A percentile compares a stretch with the other conserved stretches of the same genome.
phyloP scores from a whole-genome alignment of 1,140 invertebrate species.

The Asbolus verrucosus region DNA sequence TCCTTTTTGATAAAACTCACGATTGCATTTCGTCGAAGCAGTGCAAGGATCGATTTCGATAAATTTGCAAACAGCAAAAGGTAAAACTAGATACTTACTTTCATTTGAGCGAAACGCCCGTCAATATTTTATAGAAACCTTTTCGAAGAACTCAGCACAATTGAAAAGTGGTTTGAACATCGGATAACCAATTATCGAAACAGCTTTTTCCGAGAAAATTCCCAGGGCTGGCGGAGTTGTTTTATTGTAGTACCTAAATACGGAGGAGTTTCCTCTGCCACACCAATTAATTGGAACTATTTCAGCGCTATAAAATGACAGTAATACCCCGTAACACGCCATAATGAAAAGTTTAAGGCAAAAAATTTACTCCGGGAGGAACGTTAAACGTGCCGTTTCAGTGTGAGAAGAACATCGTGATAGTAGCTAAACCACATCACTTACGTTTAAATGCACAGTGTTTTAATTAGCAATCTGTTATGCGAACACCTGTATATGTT shows the following conservation, averaged over 20 bases:
- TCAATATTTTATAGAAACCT: constrained; percentile 1
- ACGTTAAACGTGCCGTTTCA: too few relatives aligned
- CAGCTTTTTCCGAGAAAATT: constrained; percentile 1
- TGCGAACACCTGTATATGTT: background rate
- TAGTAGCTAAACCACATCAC: constrained; percentile 13
- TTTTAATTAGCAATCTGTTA: constrained; percentile 17
- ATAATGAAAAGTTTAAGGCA: too few relatives aligned
- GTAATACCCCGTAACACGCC: too few relatives aligned
- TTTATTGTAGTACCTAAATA: constrained; percentile 6
- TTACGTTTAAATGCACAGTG: constrained; percentile 3
- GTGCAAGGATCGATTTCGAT: background rate
- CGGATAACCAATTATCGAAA: constrained; percentile 31
- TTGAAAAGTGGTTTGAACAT: constrained; percentile 9
- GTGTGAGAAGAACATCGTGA: too few relatives aligned
- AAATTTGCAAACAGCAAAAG: background rate
- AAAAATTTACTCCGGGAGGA: too few relatives aligned
- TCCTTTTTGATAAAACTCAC: too few relatives aligned
- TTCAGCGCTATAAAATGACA: constrained; percentile 15
- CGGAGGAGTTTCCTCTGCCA: constrained; percentile 6
- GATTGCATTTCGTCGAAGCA: too few relatives aligned
- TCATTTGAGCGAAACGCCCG: constrained; percentile 1
- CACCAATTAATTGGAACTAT: constrained; percentile 24
- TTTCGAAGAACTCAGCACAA: background rate
- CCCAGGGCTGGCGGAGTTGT: background rate
- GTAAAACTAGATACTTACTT: background rate